Evolutionary conservation across 2,113 vertebrate genomes (phyloP).

Genomic region (Xiphophorus couchianus): DNA sequence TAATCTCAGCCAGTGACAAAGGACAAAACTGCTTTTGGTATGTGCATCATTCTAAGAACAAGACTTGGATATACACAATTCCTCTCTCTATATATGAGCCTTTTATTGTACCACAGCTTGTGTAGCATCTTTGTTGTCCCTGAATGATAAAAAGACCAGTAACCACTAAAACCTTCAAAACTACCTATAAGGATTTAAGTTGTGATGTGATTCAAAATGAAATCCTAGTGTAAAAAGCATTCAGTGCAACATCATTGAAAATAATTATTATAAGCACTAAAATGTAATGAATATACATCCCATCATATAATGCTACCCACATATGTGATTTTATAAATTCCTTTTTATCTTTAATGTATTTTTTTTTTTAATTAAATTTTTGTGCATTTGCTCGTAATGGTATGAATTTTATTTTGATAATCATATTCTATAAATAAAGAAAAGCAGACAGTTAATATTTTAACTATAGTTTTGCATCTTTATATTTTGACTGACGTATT

Average conservation of each 20-base stretch:
- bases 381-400: too few species aligned
- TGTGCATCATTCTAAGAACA: too few species aligned
- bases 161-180: too few species aligned
- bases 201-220: not conserved
- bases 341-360: not conserved
- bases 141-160: too few species aligned
- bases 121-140: too few species aligned
- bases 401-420: not conserved
- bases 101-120: too few species aligned
- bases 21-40: not conserved
- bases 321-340: not conserved
- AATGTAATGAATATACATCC: not conserved
- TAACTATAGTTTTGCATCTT: too few species aligned
- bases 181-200: not conserved
- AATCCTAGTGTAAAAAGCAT: not conserved
- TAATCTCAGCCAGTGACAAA: conserved; percentile 16
- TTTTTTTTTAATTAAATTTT: not conserved
- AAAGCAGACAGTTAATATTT: not conserved
- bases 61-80: too few species aligned
- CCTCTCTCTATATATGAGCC: too few species aligned
- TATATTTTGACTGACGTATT: too few species aligned
- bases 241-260: not conserved
- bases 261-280: not conserved
- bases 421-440: not conserved
- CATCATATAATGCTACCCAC: not conserved